Base-by-base conservation (phyloP, 1,140 invertebrate genomes). In the Eufriesea mexicana region DNA sequence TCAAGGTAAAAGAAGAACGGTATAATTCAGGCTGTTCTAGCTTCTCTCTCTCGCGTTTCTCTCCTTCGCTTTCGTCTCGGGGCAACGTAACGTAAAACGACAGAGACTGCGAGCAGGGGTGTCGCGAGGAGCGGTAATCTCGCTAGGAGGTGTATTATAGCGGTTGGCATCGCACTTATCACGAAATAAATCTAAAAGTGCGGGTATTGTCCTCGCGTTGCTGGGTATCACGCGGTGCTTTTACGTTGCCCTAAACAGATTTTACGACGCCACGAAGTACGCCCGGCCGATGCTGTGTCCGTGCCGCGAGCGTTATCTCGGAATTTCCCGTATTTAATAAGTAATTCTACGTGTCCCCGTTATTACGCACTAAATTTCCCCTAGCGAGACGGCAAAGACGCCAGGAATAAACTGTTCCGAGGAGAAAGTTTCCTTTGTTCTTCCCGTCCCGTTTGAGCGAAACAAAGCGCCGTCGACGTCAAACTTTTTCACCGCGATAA, bases 241-340 rank as follows among this genome's bases (percentile, higher is more conserved):
- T 87, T 49, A 82, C 86, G 78, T 64, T 74, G 57, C 23, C 74
- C 71, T 83, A 88, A 88, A 87, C 72, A 87, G 82, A 81, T 80
- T 87, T 88, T 68, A 87, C 42, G 70, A 67, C 57, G 35, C 77
- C 62, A 45, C 49, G 61, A 47, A 64, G 57, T 28, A 79, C 71
- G 57, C 70, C 2, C 42, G 20, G n/a, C n/a, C n/a, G n/a, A 23
- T 16, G 16, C 45, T 61, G 54, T 62, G 35, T 61, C 28, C 49
- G 55, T 14, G 7, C 16, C 14, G 12, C 9, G 12, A 0, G 16
- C 16, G 18, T 76, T 62, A 74, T 62, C n/a, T 49, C 16, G 8
- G 35, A 76, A 74, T 84, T 86, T 72, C 51, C 18, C 62, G 51
- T 49, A 76, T 84, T 86, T 87, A 87, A 87, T 79, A 84, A 78